Percentiles rank a stretch among this genome's conserved stretches.
Conservation (phyloP, 2,797 vertebrate species). For the Mionectes olivaceus region DNA sequence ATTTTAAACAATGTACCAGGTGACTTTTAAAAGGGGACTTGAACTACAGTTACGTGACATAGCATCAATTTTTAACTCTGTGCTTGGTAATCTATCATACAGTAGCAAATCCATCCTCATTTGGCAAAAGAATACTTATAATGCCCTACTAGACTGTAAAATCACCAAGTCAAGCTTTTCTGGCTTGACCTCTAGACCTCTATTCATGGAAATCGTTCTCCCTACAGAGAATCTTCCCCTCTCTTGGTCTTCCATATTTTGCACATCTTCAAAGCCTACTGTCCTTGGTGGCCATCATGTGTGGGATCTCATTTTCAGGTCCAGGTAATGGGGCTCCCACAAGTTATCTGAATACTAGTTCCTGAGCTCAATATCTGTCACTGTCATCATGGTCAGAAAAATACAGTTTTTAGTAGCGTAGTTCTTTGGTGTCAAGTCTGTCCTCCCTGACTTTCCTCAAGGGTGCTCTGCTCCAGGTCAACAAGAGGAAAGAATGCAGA, state of each 20-base stretch:
- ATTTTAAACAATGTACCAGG: constrained; percentile 35
- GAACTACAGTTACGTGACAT: not conserved
- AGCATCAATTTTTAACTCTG: constrained; percentile 33
- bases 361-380: not conserved
- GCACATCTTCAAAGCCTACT: not conserved
- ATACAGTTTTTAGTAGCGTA: not conserved
- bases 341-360: not conserved
- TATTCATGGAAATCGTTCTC: not conserved
- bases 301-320: not conserved
- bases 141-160: not conserved
- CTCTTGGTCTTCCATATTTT: not conserved
- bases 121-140: not conserved
- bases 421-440: not conserved
- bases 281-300: not conserved
- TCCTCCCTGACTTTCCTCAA: not conserved
- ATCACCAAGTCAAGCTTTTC: not conserved
- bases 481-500: not conserved
- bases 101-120: not conserved
- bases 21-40: constrained; percentile 53
- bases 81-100: not conserved
- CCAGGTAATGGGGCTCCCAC: not conserved
- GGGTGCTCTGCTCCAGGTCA: not conserved
- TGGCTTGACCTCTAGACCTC: not conserved
- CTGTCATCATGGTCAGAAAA: not conserved
- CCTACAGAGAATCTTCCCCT: not conserved